A percentile compares a stretch with the other conserved stretches of the same genome.
These are phyloP conservation scores for Glyphotaelius pellucidus DNA, from an alignment of 2,888 invertebrate species.

Conservation along the genomic window DNA sequence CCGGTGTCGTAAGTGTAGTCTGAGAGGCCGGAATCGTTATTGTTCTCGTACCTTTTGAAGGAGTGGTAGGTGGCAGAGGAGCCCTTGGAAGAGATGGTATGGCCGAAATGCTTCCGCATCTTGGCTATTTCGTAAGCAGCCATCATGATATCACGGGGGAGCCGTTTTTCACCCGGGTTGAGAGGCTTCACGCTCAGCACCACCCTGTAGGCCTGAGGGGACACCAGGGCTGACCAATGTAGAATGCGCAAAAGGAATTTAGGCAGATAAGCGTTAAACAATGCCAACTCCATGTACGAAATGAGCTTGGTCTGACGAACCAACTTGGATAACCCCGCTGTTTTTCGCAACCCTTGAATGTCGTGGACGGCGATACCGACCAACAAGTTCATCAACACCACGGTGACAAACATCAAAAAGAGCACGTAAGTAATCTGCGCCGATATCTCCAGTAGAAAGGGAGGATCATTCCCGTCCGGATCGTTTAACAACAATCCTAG, in stretches of 20 bases:
- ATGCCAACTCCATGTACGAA: constrained; percentile 88
- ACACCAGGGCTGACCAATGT: constrained; percentile 87
- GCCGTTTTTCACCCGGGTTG: constrained; percentile 88
- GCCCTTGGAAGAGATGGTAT: constrained; percentile 82
- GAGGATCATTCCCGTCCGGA: constrained; percentile 86
- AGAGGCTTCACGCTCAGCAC: constrained; percentile 90
- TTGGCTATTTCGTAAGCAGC: constrained; percentile 90
- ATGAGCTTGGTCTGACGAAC: constrained; percentile 92
- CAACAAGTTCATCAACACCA: constrained; percentile 90
- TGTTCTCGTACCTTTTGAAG: constrained; percentile 82
- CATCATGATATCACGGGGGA: constrained; percentile 88
- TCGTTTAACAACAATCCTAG: constrained; percentile 86
- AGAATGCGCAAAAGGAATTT: constrained; percentile 85
- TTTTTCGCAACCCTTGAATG: constrained; percentile 90
- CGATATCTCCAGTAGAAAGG: constrained; percentile 86
- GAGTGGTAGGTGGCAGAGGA: constrained; percentile 81
- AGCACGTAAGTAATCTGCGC: constrained; percentile 89
- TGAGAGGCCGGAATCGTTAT: constrained; percentile 77
- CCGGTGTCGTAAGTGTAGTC: constrained; percentile 78
- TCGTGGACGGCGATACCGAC: constrained; percentile 93
- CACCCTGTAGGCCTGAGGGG: constrained; percentile 89
- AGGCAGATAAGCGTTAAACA: constrained; percentile 88
- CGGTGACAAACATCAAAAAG: constrained; percentile 89
- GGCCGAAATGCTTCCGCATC: constrained; percentile 83
- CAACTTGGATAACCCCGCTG: constrained; percentile 88